A percentile compares a stretch with the other conserved stretches of the same genome.
These are phyloP conservation scores for Xyrichtys novacula DNA, from an alignment of 2,797 vertebrate genomes.

Conservation along the genomic window DNA sequence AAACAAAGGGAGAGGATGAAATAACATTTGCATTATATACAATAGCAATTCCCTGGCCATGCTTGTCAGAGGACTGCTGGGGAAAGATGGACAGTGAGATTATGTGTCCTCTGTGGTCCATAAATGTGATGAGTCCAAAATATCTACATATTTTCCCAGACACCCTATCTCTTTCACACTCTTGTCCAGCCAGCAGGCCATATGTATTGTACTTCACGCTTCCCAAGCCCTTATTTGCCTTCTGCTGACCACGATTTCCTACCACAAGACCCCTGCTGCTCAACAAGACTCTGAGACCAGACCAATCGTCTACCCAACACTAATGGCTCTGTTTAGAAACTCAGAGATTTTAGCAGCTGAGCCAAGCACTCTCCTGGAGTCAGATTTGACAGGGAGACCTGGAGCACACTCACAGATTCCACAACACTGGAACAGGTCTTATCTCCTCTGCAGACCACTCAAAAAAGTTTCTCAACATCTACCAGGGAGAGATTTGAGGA, in stretches of 20 bases:
- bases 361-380: conserved; percentile 66
- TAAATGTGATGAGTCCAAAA: conserved; percentile 68
- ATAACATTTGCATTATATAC: conserved; percentile 59
- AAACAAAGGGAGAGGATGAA: conserved; percentile 39
- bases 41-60: conserved; percentile 42
- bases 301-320: conserved; percentile 63
- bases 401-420: conserved; percentile 55
- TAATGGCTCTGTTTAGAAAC: conserved; percentile 73
- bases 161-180: conserved; percentile 64
- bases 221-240: conserved; percentile 65
- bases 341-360: conserved; percentile 46
- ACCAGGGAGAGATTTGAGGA: conserved; percentile 9
- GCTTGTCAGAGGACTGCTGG: conserved; percentile 45
- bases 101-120: conserved; percentile 62
- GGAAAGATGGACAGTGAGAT: conserved; percentile 61
- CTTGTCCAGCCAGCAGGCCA: conserved; percentile 61
- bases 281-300: conserved; percentile 57
- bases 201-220: conserved; percentile 73
- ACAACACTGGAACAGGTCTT: conserved; percentile 45
- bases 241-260: conserved; percentile 74
- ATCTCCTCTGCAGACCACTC: conserved; percentile 19
- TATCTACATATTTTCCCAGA: conserved; percentile 75
- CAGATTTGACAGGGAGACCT: conserved; percentile 60
- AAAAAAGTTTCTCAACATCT: conserved; percentile 23
- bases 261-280: conserved; percentile 74